Base-by-base conservation (phyloP, 2,113 vertebrate genomes). In the Poeciliopsis turrubarensis region DNA sequence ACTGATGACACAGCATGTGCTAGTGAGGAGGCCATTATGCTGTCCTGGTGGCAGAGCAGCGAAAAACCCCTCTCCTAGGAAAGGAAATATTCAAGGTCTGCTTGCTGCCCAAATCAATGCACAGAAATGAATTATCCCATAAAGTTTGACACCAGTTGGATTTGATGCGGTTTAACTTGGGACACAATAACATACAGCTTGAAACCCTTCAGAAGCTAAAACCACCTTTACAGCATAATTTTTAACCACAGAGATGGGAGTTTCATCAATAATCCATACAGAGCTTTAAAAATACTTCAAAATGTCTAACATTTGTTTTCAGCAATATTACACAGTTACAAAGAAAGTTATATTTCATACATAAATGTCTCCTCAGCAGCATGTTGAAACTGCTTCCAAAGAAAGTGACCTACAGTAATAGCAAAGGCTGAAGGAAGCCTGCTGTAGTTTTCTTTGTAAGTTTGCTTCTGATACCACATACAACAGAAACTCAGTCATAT, bases 1-100 rank as follows among this genome's bases (percentile, higher is more conserved):
- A 86, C 83, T 90, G 90, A 92, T 91, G 87, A 90, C 87, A 87
- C 90, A 91, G 90, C 86, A 67, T 79, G 84, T 62, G 71, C 10
- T 69, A 83, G 79, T 82, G 78, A 85, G 74, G 85, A 79, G 78
- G 82, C 83, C 81, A 87, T 91, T 84, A 86, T 79, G 37, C 77
- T 80, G 85, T 89, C 72, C 84, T 90, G 78, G 87, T 83, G 88
- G 74, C 73, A 69, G 81, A 84, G 76, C 78, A 75, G 68, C 17
- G 76, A 76, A 78, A 76, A 72, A 75, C 32, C 51, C 75, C n/a
- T 64, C 22, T 60, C 77, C 78, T 75, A 22, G 75, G 29, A 79
- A 76, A 68, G 19, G 70, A 90, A 89, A 81, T 81, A 85, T 81
- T 86, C 75, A 83, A 81, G 74, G 71, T 89, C 86, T 27, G 64